A percentile compares a stretch with the other conserved stretches of the same genome.
phyloP scores from a whole-genome alignment of 2,888 invertebrate genomes.

The Nymphalis c-album region DNA sequence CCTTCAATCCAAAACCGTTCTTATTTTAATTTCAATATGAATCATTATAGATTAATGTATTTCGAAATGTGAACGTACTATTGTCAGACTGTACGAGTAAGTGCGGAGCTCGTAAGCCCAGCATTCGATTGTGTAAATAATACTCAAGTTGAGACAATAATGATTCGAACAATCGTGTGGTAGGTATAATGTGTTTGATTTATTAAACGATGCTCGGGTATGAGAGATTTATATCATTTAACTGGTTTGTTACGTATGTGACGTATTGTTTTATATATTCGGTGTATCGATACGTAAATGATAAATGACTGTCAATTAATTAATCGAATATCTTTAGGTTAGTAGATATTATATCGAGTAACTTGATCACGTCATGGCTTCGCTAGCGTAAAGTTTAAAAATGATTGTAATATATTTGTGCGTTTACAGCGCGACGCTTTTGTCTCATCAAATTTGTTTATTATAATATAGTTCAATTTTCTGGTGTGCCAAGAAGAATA shows the following conservation, averaged over 20 bases:
- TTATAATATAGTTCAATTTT: too few species aligned
- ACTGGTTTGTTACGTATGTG: slow-evolving; percentile 37
- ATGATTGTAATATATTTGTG: too few species aligned
- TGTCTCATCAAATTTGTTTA: too few species aligned
- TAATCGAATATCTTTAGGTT: slow-evolving; percentile 13
- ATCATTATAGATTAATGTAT: slow-evolving; percentile 19
- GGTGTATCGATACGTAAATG: slow-evolving; percentile 36
- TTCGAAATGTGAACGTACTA: slow-evolving; percentile 28
- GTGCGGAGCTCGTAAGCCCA: slow-evolving; percentile 53
- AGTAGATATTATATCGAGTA: slow-evolving; percentile 14
- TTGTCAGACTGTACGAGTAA: slow-evolving; percentile 38
- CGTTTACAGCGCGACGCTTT: too few species aligned
- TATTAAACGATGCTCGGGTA: slow-evolving; percentile 62
- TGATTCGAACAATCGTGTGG: slow-evolving; percentile 68
- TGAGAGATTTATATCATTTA: slow-evolving; percentile 45
- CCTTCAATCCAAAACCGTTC: slow-evolving; percentile 18
- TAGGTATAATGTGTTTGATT: slow-evolving; percentile 73
- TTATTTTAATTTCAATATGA: slow-evolving; percentile 31
- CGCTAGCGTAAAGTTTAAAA: too few species aligned
- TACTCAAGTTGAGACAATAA: slow-evolving; percentile 73
- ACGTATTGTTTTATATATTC: slow-evolving; percentile 42
- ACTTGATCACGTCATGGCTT: not conserved
- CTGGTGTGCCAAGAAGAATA: too few species aligned
- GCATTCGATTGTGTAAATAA: slow-evolving; percentile 68
- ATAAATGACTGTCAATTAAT: slow-evolving; percentile 32